These are phyloP conservation scores for Drosophila buzzatii DNA, from an alignment of 2,888 invertebrate species.

Conservation along the genomic window DNA sequence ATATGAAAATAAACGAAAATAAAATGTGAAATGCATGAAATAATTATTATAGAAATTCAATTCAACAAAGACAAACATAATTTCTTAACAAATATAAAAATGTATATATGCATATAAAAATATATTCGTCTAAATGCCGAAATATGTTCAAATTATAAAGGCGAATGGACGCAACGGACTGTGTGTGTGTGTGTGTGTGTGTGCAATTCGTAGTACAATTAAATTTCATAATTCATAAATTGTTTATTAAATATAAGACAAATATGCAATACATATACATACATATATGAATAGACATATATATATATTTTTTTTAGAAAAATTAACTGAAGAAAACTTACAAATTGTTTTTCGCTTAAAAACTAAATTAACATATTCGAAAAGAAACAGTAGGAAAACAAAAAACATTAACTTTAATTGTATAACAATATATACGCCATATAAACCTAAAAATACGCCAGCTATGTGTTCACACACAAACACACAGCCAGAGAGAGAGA, in stretches of 20 bases:
- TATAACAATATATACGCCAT: background rate
- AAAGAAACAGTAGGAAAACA: background rate
- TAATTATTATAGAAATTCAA: conserved; percentile 6
- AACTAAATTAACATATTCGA: conserved; percentile 26
- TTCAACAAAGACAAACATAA: conserved; percentile 3
- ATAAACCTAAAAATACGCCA: conserved; percentile 10
- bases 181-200: conserved; percentile 3
- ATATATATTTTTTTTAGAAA: background rate
- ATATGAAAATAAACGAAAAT: conserved; percentile 56
- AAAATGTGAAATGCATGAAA: conserved; percentile 40
- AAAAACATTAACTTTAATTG: background rate
- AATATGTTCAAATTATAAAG: background rate
- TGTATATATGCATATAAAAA: background rate
- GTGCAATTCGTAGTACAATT: background rate
- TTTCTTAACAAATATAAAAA: background rate
- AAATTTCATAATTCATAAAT: conserved; percentile 24
- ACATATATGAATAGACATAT: conserved; percentile 12
- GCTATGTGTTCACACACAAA: background rate
- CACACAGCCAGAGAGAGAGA: conserved; percentile 3
- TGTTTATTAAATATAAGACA: conserved; percentile 33
- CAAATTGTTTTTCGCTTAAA: conserved; percentile 12
- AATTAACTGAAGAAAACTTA: background rate
- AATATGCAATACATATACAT: conserved; percentile 21
- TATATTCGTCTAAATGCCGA: conserved; percentile 28
- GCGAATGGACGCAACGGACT: background rate